Base-by-base conservation (phyloP, 2,888 invertebrate species). In the Arctia plantaginis region DNA sequence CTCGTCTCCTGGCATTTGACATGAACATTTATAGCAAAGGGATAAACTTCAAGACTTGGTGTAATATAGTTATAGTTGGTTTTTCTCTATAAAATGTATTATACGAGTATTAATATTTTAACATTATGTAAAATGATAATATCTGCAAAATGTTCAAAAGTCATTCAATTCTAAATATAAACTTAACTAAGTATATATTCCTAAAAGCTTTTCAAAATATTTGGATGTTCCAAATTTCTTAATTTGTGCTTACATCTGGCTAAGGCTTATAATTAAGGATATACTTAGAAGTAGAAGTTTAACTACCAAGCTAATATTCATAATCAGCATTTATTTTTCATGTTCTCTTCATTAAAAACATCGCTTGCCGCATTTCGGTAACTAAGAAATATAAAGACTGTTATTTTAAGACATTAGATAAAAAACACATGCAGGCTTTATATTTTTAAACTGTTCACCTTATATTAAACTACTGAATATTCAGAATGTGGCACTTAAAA, bases 401-500 rank as follows among this genome's bases (percentile, higher is more conserved):
- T 59, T 59, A 59, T 59, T 27, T 59, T n/a, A n/a, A 59, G 4
- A 15, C 59, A 13, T 12, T 59, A 27, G 13, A n/a, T 3, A 27
- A 59, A 27, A 15, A 13, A 27, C 27, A 1, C 23, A n/a, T 20
- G 13, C 33, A 68, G 23, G 27, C 51, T 33, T 33, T 51, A 55
- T 23, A 59, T 20, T 59, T 27, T 59, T 39, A 41, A 62, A 70
- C 33, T 41, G 39, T 41, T 62, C 18, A 20, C n/a, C 41, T 23
- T 23, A 12, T 35, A 66, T 39, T 41, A 15, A 66, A 27, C 66
- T n/a, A 66, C 35, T 67, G 44, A 67, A 67, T 67, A 71, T 71
- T 64, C 33, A 62, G 18, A 59, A 18, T 33, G 27, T 62, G 8
- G 27, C 66, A 66, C 78, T 80, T 78, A 77, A 59, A 77, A 41